Evolutionary conservation across 2,888 invertebrate species (phyloP).

Genomic region (Agriotes lineatus): DNA sequence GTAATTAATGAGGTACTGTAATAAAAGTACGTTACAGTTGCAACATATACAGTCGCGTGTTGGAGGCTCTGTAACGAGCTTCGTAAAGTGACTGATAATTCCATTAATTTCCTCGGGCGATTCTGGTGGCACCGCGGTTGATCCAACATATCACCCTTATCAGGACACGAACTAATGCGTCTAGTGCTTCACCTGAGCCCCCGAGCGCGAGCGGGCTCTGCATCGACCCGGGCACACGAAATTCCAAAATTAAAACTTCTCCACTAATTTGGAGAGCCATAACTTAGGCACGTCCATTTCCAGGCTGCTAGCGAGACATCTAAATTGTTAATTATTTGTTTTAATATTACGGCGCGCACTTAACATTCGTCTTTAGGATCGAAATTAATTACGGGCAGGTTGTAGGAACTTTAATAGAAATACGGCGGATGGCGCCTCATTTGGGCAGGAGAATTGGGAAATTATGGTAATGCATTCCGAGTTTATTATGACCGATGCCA

Average conservation of each 20-base stretch:
- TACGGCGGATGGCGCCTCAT: conserved; percentile 38
- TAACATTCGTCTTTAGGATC: conserved; percentile 17
- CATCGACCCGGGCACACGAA: no score
- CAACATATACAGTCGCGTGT: conserved; percentile 8
- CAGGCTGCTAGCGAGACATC: background rate
- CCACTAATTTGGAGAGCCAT: no score
- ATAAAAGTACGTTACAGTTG: conserved; percentile 1
- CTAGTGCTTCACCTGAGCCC: background rate
- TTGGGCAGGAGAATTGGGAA: conserved; percentile 26
- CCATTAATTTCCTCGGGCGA: conserved; percentile 14
- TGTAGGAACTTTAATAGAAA: conserved; percentile 30
- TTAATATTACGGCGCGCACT: conserved; percentile 11
- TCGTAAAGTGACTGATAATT: conserved; percentile 11
- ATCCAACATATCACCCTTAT: conserved; percentile 1
- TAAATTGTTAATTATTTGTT: conserved; percentile 10
- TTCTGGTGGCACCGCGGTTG: background rate
- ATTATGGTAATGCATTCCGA: conserved; percentile 40
- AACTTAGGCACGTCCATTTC: no score
- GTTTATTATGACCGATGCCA: conserved; percentile 27
- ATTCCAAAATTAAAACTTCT: no score
- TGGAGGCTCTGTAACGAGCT: conserved; percentile 1
- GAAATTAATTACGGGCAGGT: conserved; percentile 29
- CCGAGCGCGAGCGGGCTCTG: no score
- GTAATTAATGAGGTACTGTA: background rate
- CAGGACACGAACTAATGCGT: background rate